phyloP scores from a whole-genome alignment of 30 jellyfish, hydroid and myxozoan species.

The Rhopilema esculentum region DNA sequence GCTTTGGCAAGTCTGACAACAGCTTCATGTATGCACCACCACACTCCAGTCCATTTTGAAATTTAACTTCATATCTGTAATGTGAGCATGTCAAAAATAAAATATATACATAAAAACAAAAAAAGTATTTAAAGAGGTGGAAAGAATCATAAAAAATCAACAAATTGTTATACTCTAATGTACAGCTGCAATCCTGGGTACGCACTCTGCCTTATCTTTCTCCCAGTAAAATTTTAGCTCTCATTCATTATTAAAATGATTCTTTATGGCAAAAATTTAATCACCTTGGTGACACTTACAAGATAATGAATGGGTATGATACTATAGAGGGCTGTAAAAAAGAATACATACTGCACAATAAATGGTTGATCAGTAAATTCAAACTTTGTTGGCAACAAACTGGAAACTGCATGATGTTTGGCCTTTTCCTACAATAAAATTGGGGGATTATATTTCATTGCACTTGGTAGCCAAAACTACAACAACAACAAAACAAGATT shows the following conservation, averaged over 20 bases:
- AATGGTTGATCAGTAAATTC: conserved; percentile 81
- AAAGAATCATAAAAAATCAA: too few relatives aligned
- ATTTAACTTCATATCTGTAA: conserved; percentile 84
- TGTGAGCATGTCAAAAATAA: neutral
- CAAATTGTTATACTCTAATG: too few relatives aligned
- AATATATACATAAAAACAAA: neutral
- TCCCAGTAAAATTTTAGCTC: neutral
- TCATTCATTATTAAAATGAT: neutral
- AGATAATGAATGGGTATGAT: neutral
- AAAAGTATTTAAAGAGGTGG: neutral
- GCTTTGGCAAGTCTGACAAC: conserved; percentile 76
- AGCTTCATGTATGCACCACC: conserved; percentile 97
- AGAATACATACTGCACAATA: conserved; percentile 83
- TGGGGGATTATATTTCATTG: too few relatives aligned
- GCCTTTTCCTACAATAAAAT: conserved; percentile 77
- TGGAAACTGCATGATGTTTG: conserved; percentile 85
- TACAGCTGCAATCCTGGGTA: too few relatives aligned
- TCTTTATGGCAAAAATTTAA: neutral
- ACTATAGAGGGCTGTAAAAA: too few relatives aligned
- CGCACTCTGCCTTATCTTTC: too few relatives aligned
- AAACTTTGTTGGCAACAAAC: conserved; percentile 75
- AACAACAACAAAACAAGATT: too few relatives aligned
- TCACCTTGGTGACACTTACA: neutral
- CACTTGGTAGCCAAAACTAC: too few relatives aligned
- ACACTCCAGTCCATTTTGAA: conserved; percentile 87